These are phyloP conservation scores for Dendrocincla fuliginosa DNA, from an alignment of 2,797 vertebrate species.

Conservation along the genomic window DNA sequence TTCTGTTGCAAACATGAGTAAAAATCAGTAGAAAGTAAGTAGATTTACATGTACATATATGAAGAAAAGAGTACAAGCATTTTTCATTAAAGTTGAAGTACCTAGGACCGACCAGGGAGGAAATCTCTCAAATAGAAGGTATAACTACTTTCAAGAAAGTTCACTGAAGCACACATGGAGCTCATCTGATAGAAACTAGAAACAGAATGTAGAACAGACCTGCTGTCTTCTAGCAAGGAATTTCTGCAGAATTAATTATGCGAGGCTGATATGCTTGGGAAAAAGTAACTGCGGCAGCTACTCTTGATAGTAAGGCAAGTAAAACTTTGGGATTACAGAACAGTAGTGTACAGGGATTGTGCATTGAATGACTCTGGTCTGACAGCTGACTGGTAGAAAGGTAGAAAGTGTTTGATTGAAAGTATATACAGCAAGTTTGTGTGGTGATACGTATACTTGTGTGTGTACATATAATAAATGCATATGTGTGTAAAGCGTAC, in stretches of 20 bases:
- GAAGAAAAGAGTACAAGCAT: neutral
- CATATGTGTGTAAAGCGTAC: neutral
- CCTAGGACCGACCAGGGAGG: neutral
- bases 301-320: neutral
- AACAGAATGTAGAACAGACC: neutral
- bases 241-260: neutral
- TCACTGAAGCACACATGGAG: neutral
- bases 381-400: neutral
- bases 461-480: neutral
- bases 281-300: neutral
- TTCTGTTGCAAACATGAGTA: neutral
- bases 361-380: neutral
- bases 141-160: neutral
- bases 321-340: neutral
- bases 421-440: neutral
- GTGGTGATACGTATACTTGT: neutral
- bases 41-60: neutral
- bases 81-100: neutral
- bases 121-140: neutral
- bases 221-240: neutral
- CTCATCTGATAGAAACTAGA: neutral
- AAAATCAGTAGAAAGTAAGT: conserved; percentile 10
- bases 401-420: neutral
- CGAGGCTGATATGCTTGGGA: neutral
- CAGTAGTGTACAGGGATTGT: neutral